Percentiles rank a stretch among this genome's conserved stretches.
These are phyloP conservation scores for Glandiceps talaboti DNA, from an alignment of 53 echinoderm and acorn worm species.

Conservation along the genomic window DNA sequence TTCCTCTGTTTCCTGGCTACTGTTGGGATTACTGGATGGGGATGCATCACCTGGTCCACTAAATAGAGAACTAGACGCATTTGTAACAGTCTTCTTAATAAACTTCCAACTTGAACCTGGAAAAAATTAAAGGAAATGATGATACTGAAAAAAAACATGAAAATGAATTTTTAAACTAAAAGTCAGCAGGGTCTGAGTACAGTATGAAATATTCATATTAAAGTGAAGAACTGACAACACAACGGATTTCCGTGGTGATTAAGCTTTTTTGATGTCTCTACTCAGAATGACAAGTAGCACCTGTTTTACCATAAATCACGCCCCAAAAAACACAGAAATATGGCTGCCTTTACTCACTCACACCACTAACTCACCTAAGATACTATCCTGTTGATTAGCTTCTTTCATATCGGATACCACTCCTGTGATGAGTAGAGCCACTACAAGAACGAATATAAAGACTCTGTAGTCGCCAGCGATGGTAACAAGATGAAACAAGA, in stretches of 20 bases:
- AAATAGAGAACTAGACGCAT: neutral
- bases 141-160: too few relatives aligned
- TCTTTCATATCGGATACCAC: constrained; percentile 49
- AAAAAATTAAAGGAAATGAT: too few relatives aligned
- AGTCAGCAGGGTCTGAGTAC: too few relatives aligned
- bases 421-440: constrained; percentile 49
- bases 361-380: neutral
- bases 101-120: neutral
- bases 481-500: constrained; percentile 60
- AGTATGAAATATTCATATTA: too few relatives aligned
- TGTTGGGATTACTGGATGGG: neutral
- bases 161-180: too few relatives aligned
- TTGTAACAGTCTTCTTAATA: neutral
- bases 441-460: constrained; percentile 46
- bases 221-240: too few relatives aligned
- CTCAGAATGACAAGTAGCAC: too few relatives aligned
- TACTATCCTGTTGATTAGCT: neutral
- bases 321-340: too few relatives aligned
- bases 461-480: constrained; percentile 69
- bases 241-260: too few relatives aligned
- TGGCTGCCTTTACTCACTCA: too few relatives aligned
- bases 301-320: too few relatives aligned
- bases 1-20: neutral
- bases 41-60: neutral
- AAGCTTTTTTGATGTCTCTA: too few relatives aligned